Conservation (phyloP, 2,888 invertebrate species). For the Scaptomyza parva region DNA sequence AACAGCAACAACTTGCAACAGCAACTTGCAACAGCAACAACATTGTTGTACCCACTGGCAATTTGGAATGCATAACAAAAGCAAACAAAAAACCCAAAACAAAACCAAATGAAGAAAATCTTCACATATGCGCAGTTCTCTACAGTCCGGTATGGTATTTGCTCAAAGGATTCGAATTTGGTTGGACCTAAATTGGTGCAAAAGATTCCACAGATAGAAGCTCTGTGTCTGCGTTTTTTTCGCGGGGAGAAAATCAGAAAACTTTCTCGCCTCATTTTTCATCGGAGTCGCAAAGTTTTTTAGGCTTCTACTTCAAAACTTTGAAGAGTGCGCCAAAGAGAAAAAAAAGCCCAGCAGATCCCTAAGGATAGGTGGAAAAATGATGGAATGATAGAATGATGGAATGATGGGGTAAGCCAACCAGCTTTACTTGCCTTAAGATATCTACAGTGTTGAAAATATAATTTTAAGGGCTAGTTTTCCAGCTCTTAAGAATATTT, state of each 20-base stretch:
- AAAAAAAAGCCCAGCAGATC: slow-evolving; percentile 5
- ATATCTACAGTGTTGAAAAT: slow-evolving; percentile 1
- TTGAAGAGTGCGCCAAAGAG: slow-evolving; percentile 32
- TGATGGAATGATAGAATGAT: no score
- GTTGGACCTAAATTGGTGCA: slow-evolving; percentile 12
- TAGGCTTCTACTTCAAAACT: slow-evolving; percentile 43
- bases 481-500: no score
- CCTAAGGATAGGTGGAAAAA: neutral
- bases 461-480: neutral
- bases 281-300: slow-evolving; percentile 29
- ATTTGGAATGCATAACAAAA: slow-evolving; percentile 59
- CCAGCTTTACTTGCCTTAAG: neutral
- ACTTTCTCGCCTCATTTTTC: slow-evolving; percentile 56
- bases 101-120: slow-evolving; percentile 4
- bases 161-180: slow-evolving; percentile 1
- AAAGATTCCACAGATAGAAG: slow-evolving; percentile 15
- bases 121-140: slow-evolving; percentile 37
- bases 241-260: slow-evolving; percentile 23
- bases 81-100: slow-evolving; percentile 35
- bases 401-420: neutral
- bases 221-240: slow-evolving; percentile 21
- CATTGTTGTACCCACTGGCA: slow-evolving; percentile 49
- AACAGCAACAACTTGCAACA: slow-evolving; percentile 61
- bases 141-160: slow-evolving; percentile 10
- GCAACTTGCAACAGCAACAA: slow-evolving; percentile 36